Percentiles rank a stretch among this genome's conserved stretches.
These are phyloP conservation scores for Octonoba sinensis DNA, from an alignment of 2,888 invertebrate genomes.

Conservation along the genomic window DNA sequence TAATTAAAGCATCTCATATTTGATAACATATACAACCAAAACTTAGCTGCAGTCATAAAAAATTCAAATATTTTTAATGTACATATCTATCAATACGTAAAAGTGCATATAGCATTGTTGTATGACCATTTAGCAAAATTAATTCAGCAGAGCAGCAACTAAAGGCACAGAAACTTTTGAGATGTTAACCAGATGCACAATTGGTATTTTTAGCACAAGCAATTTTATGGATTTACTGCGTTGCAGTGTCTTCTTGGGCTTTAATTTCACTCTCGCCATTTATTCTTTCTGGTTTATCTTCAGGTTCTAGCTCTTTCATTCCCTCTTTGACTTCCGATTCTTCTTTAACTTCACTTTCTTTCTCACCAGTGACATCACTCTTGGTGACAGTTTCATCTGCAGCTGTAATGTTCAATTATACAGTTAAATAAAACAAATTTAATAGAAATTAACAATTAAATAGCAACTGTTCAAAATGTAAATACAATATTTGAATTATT, in stretches of 20 bases:
- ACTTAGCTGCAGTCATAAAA: constrained; percentile 16
- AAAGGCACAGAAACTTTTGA: constrained; percentile 46
- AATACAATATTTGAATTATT: too few species aligned
- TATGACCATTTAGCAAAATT: too few species aligned
- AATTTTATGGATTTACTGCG: constrained; percentile 2
- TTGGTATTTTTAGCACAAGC: not conserved
- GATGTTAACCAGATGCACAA: constrained; percentile 34
- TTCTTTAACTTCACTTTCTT: constrained; percentile 49
- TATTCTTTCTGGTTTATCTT: constrained; percentile 61
- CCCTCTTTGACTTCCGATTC: constrained; percentile 45
- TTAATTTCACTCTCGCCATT: constrained; percentile 44
- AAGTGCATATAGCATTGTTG: too few species aligned
- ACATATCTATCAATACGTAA: too few species aligned
- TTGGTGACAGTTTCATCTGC: constrained; percentile 44
- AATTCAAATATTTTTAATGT: not conserved
- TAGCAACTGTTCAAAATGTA: too few species aligned
- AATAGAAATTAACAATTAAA: too few species aligned
- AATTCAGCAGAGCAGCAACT: constrained; percentile 54
- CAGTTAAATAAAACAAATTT: not conserved
- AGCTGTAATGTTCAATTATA: not conserved
- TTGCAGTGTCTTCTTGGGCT: constrained; percentile 33
- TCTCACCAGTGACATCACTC: constrained; percentile 18
- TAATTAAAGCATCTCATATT: constrained; percentile 33
- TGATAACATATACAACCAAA: not conserved
- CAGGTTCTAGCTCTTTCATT: constrained; percentile 63